These are phyloP conservation scores for Leptopilina syphax DNA, from an alignment of 2,888 invertebrate genomes.

Conservation along the genomic window DNA sequence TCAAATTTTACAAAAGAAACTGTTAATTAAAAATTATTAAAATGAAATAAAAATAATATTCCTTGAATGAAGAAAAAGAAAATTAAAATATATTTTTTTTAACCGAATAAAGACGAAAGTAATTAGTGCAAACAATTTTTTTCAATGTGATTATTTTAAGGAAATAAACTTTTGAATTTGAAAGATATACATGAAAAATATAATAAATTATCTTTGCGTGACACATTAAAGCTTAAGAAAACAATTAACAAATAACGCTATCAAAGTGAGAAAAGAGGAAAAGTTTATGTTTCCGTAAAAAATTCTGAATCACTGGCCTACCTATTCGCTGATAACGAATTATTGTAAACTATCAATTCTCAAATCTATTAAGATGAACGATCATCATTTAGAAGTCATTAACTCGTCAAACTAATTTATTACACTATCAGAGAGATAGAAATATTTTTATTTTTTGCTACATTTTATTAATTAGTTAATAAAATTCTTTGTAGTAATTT, in stretches of 20 bases:
- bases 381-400: not conserved
- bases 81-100: not conserved
- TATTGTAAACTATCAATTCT: not conserved
- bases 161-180: not conserved
- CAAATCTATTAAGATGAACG: not conserved
- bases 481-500: too few species aligned
- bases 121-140: not conserved
- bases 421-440: not conserved
- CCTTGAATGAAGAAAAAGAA: too few species aligned
- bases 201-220: slow-evolving; percentile 4
- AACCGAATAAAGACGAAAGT: not conserved
- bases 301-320: slow-evolving; percentile 13
- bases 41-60: not conserved
- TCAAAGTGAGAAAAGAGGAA: slow-evolving; percentile 2
- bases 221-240: slow-evolving; percentile 6
- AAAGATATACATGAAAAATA: not conserved
- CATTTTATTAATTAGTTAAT: too few species aligned
- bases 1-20: too few species aligned
- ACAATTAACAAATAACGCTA: slow-evolving; percentile 4
- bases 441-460: too few species aligned
- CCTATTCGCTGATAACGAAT: not conserved
- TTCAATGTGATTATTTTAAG: too few species aligned
- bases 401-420: not conserved
- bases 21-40: too few species aligned
- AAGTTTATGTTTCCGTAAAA: not conserved